Base-by-base conservation (phyloP, 2,113 vertebrate species). In the Montifringilla adamsi region DNA sequence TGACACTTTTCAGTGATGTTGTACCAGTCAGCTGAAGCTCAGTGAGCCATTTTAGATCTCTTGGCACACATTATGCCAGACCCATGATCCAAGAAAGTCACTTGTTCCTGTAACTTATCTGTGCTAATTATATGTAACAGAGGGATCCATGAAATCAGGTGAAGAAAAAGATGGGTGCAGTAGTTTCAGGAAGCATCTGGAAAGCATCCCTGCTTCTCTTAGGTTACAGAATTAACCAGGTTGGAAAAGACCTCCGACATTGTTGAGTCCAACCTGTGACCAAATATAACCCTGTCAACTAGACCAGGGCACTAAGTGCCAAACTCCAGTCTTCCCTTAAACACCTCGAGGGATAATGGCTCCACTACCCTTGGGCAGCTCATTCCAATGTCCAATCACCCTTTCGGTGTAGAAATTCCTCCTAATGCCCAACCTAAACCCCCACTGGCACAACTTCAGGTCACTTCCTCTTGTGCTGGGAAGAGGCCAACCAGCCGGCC, bases 121-220 rank as follows among this genome's bases (percentile, higher is more conserved):
- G 11, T 22, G 20, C 19, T 67, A 56, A n/a, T 37, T 12, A 24
- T 4, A 41, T 3, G 7, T 14, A 78, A 27, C 0, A 8, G 6
- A 4, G 31, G 12, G 4, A 73, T 18, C 10, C 11, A 39, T 1
- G 6, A 66, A 21, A 35, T 31, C 52, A n/a, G 15, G 16, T 17
- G 28, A 58, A 50, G 15, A 67, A 75, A 0, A 2, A 75, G 33
- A n/a, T 0, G 17, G 26, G 35, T 22, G 18, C 8, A 59, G 1
- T 13, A 10, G 23, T 8, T 59, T n/a, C 46, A 56, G 1, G 8
- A 39, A 39, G 6, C 43, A 78, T 9, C 31, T 33, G 7, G 26
- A 18, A 72, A 68, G 7, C 1, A 4, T 3, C 18, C 4, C 49
- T 33, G 20, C 6, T n/a, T 31, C 23, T 22, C n/a, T 24, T 4